These are phyloP conservation scores for Neelides sp. DNA, from an alignment of 1,140 invertebrate genomes.

Conservation along the genomic window DNA sequence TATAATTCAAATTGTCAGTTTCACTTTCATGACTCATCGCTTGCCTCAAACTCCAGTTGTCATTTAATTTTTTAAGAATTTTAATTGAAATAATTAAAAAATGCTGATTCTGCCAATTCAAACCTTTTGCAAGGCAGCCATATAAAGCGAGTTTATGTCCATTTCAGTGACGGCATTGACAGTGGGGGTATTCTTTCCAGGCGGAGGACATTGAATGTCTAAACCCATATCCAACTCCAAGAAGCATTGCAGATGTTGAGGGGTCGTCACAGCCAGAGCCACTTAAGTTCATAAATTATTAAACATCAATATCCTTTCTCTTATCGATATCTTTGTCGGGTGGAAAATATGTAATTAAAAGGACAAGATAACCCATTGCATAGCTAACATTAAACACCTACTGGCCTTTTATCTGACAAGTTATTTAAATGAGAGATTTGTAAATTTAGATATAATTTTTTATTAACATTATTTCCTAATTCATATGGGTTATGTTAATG, in stretches of 20 bases:
- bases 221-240: slow-evolving; percentile 14
- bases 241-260: slow-evolving; percentile 56
- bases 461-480: too few relatives aligned
- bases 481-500: too few relatives aligned
- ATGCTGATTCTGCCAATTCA: too few relatives aligned
- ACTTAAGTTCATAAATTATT: too few relatives aligned
- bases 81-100: too few relatives aligned
- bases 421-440: slow-evolving; percentile 29
- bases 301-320: too few relatives aligned
- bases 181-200: slow-evolving; percentile 30
- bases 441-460: slow-evolving; percentile 29
- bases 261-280: slow-evolving; percentile 67
- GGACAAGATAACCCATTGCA: too few relatives aligned
- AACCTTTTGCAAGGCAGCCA: slow-evolving; percentile 41
- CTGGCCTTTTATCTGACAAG: too few relatives aligned
- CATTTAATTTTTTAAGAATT: not conserved
- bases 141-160: slow-evolving; percentile 41
- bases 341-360: too few relatives aligned
- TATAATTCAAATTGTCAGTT: not conserved
- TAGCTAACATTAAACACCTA: too few relatives aligned
- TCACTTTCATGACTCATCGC: too few relatives aligned
- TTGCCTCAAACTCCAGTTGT: not conserved
- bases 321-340: too few relatives aligned
- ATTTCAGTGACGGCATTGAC: slow-evolving; percentile 34
- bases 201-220: slow-evolving; percentile 24